Evolutionary conservation across 2,888 invertebrate genomes (phyloP), one percentile per base, ranked within the genome.

Genomic region (Mythimna albipuncta): DNA sequence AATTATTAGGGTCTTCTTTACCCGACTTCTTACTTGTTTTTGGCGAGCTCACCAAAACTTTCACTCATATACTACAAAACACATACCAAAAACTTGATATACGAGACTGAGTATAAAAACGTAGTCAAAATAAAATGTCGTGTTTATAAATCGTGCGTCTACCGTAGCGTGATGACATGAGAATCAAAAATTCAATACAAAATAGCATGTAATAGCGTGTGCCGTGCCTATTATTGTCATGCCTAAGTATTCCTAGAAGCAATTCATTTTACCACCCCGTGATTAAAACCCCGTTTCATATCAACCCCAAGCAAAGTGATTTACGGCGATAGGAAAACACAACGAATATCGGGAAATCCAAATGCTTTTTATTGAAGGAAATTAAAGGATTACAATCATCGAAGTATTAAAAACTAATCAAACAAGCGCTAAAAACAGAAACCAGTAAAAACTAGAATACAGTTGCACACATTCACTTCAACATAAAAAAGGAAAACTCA

Each of bases 121-220:
- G 11, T 52, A 35, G 11, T 35, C n/a, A 63, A 72, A 55, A 62
- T 19, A 64, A 52, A 69, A 63, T 75, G n/a, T 58, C 73, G 76
- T 72, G 75, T 64, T 75, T 59, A 47, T 72, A 67, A 79, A 66
- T 76, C 72, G 69, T 80, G 80, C 59, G 57, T 64, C 19, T 19
- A 66, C 64, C 54, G 35, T 73, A 54, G 75, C 78, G 72, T 79
- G 79, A 52, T 63, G 69, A 67, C 69, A 72, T 77, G 72, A 26
- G 66, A 65, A 77, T 81, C 71, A 70, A 84, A 83, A 75, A 77
- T 75, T 74, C 66, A 64, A 69, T 66, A 70, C 38, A 72, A 77
- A 77, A 82, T 70, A 63, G 62, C 55, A 69, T 67, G 47, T 63
- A 67, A 38, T 82, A 55, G 74, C 83, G 85, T 85, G 85, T 54